Conservation (phyloP, 1,140 invertebrate genomes). For the Galleria mellonella region DNA sequence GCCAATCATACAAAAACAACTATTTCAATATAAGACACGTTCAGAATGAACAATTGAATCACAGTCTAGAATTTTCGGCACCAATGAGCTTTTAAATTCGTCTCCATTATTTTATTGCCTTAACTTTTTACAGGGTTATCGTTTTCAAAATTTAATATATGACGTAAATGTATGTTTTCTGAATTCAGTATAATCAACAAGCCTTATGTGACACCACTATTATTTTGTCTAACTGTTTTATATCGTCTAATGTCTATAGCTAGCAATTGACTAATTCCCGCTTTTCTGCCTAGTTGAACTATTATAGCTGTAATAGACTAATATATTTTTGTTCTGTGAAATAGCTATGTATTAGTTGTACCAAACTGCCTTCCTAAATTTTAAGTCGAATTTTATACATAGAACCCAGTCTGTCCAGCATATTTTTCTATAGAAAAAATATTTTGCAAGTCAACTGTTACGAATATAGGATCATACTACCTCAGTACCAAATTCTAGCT, state of each 20-base stretch:
- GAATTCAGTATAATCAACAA: constrained; percentile 42
- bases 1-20: constrained; percentile 69
- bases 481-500: constrained; percentile 64
- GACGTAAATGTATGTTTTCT: constrained; percentile 36
- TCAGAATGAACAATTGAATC: constrained; percentile 71
- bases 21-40: constrained; percentile 74
- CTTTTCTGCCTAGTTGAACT: constrained; percentile 55
- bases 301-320: constrained; percentile 48
- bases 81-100: constrained; percentile 69
- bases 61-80: constrained; percentile 73
- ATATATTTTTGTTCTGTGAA: constrained; percentile 51
- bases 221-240: constrained; percentile 43
- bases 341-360: constrained; percentile 59
- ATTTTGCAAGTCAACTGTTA: constrained; percentile 45
- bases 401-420: constrained; percentile 43
- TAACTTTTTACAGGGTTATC: constrained; percentile 28
- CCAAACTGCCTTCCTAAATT: constrained; percentile 41
- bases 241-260: constrained; percentile 62
- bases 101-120: constrained; percentile 43
- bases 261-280: constrained; percentile 71
- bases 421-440: constrained; percentile 62
- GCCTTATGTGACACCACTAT: constrained; percentile 56
- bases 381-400: constrained; percentile 30
- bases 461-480: constrained; percentile 42
- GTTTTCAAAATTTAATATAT: constrained; percentile 26